Evolutionary conservation across 2,888 invertebrate species (phyloP), one percentile per base, ranked within the genome.

Genomic region (Dryocosmus kuriphilus): DNA sequence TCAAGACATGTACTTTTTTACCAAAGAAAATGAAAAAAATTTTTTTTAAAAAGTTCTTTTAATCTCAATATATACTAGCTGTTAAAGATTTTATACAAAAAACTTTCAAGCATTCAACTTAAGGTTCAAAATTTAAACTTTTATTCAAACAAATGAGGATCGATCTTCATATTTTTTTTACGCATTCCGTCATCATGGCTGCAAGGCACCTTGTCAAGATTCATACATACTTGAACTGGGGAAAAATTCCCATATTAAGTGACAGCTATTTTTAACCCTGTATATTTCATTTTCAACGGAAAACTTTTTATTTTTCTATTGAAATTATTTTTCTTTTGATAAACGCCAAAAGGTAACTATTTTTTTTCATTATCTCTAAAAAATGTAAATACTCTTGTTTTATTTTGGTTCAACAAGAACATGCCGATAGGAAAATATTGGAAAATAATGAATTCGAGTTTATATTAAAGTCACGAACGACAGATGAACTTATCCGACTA

Each of bases 401-500:
- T 22, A 6, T 24, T 27, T 22, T 5, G 24, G 5, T 24, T 7
- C 0, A 24, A 57, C 24, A 57, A 57, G 22, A 24, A 14, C n/a
- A 57, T 22, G 14, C 22, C 11, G 24, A 57, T 24, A 27, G 57
- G 11, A 57, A 57, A 57, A 57, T 57, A 14, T 57, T 6, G 24
- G 24, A 24, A 14, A 57, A 57, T 57, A 57, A 57, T 57, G 11
- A 22, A 27, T 57, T 57, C 16, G 6, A 22, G 24, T 57, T 57
- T 57, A 57, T 57, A 24, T 24, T 41, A 46, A 30, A 74, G 35
- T 60, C 60, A 57, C 57, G 35, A 57, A 22, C 74, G 35, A 61
- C 32, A 35, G 46, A 71, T 71, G 71, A 71, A 77, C 6, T 61
- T 24, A 46, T 32, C 75, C 24, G 61, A 63, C 30, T 51, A 51